Evolutionary conservation across 1,140 invertebrate species (phyloP), one percentile per base, ranked within the genome.

Genomic region (Lepeophtheirus salmonis): DNA sequence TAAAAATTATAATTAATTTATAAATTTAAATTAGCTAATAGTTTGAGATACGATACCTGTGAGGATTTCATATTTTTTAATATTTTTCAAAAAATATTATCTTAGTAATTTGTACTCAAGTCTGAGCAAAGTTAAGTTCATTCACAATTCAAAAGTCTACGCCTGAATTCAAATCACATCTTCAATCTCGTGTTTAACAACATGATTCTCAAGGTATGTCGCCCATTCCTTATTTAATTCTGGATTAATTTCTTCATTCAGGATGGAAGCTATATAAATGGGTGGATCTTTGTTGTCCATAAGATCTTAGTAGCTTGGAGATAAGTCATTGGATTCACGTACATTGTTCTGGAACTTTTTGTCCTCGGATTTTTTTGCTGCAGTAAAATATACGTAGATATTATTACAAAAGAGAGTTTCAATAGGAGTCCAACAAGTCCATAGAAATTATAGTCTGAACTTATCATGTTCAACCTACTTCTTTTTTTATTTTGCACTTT

Each of bases 241-340:
- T 3, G 55, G 55, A 23, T 57, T 57, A 23, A 57, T 24, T 30
- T 57, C 23, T 24, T 20, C 55, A 18, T 57, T 57, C 23, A 57
- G 2, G 20, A 57, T 48, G 55, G 55, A 57, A 14, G 20, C 55
- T 17, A 57, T 24, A 21, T 26, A 57, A 41, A 16, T 26, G 16
- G 55, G 55, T 14, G 55, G 55, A 21, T 57, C n/a, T 17, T 17
- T 41, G 16, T 41, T 57, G 23, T 23, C 6, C 55, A 57, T 25
- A 3, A 57, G 16, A 14, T 57, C 26, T 3, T 12, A 24, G 55
- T 57, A 57, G 2, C 20, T 18, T 14, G 55, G 55, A 26, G 55
- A 23, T 2, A 17, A 14, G n/a, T 57, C 55, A 1, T 26, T 25
- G 6, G n/a, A 24, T 14, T 26, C 55, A 25, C 23, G n/a, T n/a